phyloP scores from a whole-genome alignment of 2,113 vertebrate species.

The Gracilinanus agilis region DNA sequence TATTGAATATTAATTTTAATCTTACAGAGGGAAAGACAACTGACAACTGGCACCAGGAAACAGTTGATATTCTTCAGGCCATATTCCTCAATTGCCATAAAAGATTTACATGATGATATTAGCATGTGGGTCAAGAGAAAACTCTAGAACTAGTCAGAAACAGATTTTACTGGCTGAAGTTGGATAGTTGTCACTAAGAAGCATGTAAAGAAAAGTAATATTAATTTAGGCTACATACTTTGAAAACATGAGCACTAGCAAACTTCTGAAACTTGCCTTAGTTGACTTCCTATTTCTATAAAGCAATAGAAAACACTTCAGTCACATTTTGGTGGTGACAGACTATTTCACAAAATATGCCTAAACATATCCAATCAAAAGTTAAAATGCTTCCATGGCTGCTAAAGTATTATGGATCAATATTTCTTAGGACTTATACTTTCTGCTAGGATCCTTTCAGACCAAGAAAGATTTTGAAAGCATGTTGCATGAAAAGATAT shows the following conservation, averaged over 20 bases:
- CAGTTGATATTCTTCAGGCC: neutral
- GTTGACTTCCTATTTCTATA: neutral
- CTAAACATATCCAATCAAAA: neutral
- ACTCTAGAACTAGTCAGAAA: neutral
- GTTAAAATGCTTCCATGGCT: neutral
- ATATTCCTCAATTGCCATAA: neutral
- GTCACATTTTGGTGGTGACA: neutral
- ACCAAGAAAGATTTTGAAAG: neutral
- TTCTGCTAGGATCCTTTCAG: neutral
- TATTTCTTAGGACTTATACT: neutral
- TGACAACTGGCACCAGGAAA: neutral
- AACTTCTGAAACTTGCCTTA: neutral
- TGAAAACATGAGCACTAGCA: neutral
- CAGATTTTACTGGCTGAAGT: neutral
- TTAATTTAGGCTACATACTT: neutral
- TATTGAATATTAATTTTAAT: too few species aligned
- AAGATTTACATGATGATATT: neutral
- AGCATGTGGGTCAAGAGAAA: neutral
- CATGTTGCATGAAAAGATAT: neutral
- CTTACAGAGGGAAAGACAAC: too few species aligned
- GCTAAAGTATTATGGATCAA: neutral
- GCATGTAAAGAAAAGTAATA: neutral
- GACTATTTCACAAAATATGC: neutral
- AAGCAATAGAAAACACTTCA: neutral
- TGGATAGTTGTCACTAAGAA: neutral